These are phyloP conservation scores for Semnornis frantzii DNA, from an alignment of 2,113 vertebrate genomes.

Conservation along the genomic window DNA sequence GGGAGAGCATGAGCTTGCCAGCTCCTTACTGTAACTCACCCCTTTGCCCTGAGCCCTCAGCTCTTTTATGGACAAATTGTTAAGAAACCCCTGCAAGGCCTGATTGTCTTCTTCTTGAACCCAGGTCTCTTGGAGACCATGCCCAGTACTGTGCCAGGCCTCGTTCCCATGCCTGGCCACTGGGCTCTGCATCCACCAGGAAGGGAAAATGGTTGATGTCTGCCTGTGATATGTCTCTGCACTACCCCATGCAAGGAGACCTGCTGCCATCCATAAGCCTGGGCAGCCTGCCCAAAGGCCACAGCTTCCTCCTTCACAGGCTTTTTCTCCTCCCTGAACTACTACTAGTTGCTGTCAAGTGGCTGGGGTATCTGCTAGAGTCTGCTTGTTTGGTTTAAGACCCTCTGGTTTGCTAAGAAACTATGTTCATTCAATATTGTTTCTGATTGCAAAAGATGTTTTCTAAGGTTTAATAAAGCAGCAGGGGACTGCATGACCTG, in stretches of 20 bases:
- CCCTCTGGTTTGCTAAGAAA: neutral
- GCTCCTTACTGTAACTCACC: neutral
- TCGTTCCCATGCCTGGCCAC: rapidly evolving
- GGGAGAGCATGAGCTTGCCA: neutral
- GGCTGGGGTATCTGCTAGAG: neutral
- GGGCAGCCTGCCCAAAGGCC: neutral
- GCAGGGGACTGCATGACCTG: neutral
- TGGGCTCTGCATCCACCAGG: neutral
- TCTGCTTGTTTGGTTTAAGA: neutral
- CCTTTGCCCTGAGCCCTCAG: neutral
- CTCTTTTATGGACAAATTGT: neutral
- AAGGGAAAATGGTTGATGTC: neutral
- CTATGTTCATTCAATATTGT: neutral
- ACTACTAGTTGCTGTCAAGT: neutral
- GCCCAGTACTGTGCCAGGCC: neutral
- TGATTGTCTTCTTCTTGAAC: neutral
- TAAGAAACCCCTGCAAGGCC: neutral
- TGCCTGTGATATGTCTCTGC: neutral
- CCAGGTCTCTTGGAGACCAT: neutral
- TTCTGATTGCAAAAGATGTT: neutral
- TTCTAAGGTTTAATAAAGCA: neutral
- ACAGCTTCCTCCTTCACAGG: neutral
- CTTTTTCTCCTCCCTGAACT: neutral
- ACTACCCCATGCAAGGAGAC: neutral
- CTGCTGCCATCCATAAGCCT: neutral